These are phyloP conservation scores for Empis livida DNA, from an alignment of 2,888 invertebrate species.

Conservation along the genomic window DNA sequence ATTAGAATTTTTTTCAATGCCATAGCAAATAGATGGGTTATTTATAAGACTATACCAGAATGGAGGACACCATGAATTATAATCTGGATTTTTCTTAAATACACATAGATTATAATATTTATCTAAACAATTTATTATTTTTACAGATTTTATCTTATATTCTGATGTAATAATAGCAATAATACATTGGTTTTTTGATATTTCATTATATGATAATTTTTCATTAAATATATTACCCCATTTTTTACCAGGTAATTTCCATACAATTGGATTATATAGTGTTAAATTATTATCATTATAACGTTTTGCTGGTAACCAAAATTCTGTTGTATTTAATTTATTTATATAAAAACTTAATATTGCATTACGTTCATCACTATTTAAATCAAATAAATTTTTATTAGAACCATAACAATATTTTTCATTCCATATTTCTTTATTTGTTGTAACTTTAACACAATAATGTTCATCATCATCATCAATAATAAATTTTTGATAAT, in stretches of 20 bases:
- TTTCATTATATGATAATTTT: background rate
- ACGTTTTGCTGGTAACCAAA: slow-evolving; percentile 42
- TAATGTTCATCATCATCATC: slow-evolving; percentile 11
- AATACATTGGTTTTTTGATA: background rate
- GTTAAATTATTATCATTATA: slow-evolving; percentile 12
- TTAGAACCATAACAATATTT: slow-evolving; percentile 23
- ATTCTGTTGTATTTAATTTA: slow-evolving; percentile 14
- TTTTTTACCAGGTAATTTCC: slow-evolving; percentile 38
- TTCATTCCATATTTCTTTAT: slow-evolving; percentile 20
- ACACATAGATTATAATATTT: slow-evolving; percentile 21
- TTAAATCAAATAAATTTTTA: slow-evolving; percentile 15
- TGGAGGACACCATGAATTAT: slow-evolving; percentile 19
- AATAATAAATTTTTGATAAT: slow-evolving; percentile 17
- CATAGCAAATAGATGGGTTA: slow-evolving; percentile 23
- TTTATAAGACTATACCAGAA: slow-evolving; percentile 20
- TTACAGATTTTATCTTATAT: slow-evolving; percentile 6
- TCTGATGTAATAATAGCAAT: slow-evolving; percentile 1
- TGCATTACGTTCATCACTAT: slow-evolving; percentile 9
- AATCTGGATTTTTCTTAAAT: slow-evolving; percentile 15
- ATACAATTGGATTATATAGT: slow-evolving; percentile 27
- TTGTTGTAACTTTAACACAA: slow-evolving; percentile 27
- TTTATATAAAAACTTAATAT: slow-evolving; percentile 25
- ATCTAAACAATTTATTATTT: slow-evolving; percentile 18
- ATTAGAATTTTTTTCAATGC: slow-evolving; percentile 16
- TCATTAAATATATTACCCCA: slow-evolving; percentile 20